Evolutionary conservation across 2,888 invertebrate genomes (phyloP), one percentile per base, ranked within the genome.

Genomic region (Capitulum mitella): DNA sequence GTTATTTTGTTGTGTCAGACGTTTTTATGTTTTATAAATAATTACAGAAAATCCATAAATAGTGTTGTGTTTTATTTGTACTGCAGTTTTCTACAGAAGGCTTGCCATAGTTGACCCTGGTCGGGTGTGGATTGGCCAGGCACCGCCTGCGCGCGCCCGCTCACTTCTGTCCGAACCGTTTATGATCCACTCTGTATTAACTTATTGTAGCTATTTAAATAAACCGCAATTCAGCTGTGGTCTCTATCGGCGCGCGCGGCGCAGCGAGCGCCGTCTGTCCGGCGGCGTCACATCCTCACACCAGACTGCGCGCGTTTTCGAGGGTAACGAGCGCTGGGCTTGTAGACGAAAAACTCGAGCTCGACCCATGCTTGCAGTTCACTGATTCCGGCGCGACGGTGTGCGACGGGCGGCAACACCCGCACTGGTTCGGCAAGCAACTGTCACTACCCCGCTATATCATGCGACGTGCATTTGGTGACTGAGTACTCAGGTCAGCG

Each of bases 21-120:
- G 70, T 78, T 78, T 58, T 78, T 78, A 43, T 54, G 46, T 78
- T 78, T 78, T 78, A 61, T 78, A 58, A 61, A 61, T 78, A 61
- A 58, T 22, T 64, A 37, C 58, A 78, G 22, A 61, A 78, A 37
- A 58, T 34, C 34, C 40, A 78, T 78, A 78, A 61, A 78, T 78
- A 78, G 61, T 78, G 58, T 78, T 54, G 61, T 43, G 43, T 78
- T 61, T 64, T 58, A 58, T 61, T 78, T 58, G 26, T 43, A 43
- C 54, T 78, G 78, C 43, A 58, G 78, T 78, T 78, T 61, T 78
- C 58, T 78, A 78, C 58, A 58, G n/a, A 43, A 58, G n/a, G 78
- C 61, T 64, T 58, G 61, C 78, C 34, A 40, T 61, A 78, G 78
- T 43, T 78, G 61, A 6, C 29, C n/a, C 40, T 78, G 61, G 32